phyloP scores from a whole-genome alignment of 2,888 invertebrate genomes.

The Dryobota labecula region DNA sequence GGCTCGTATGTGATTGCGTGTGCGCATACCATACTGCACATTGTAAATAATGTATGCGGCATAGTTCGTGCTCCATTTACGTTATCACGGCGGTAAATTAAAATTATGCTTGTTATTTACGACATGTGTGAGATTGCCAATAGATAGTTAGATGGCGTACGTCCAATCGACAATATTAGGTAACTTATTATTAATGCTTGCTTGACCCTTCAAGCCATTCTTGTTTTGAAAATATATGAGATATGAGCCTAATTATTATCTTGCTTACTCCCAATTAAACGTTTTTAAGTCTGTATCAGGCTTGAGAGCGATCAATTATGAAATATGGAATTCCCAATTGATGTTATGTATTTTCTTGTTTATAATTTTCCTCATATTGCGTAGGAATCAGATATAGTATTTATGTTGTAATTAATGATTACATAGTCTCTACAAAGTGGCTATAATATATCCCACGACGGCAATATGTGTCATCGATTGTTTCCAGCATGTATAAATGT shows the following conservation, averaged over 20 bases:
- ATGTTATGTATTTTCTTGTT: conserved; percentile 23
- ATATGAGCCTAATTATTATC: conserved; percentile 27
- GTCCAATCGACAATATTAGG: conserved; percentile 14
- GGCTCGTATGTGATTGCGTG: conserved; percentile 81
- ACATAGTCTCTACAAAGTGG: conserved; percentile 36
- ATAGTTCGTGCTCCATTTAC: conserved; percentile 88
- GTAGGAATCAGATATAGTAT: conserved; percentile 16
- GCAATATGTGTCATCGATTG: conserved; percentile 60
- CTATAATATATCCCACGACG: conserved; percentile 37
- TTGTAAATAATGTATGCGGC: conserved; percentile 83
- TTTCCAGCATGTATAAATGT: conserved; percentile 59
- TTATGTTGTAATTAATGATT: conserved; percentile 41
- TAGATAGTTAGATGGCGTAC: conserved; percentile 62
- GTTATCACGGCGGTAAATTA: conserved; percentile 85
- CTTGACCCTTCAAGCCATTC: conserved; percentile 28
- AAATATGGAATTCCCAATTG: conserved; percentile 36
- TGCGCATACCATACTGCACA: conserved; percentile 80
- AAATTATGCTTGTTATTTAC: conserved; percentile 80
- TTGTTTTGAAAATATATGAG: conserved; percentile 17
- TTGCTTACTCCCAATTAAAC: conserved; percentile 24
- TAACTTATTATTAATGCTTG: conserved; percentile 8
- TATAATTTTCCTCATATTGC: conserved; percentile 28
- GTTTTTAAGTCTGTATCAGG: background rate
- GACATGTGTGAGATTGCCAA: conserved; percentile 74
- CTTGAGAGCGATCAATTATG: conserved; percentile 17